Conservation (phyloP, 2,888 invertebrate genomes). For the Lasioglossum pauxillum region DNA sequence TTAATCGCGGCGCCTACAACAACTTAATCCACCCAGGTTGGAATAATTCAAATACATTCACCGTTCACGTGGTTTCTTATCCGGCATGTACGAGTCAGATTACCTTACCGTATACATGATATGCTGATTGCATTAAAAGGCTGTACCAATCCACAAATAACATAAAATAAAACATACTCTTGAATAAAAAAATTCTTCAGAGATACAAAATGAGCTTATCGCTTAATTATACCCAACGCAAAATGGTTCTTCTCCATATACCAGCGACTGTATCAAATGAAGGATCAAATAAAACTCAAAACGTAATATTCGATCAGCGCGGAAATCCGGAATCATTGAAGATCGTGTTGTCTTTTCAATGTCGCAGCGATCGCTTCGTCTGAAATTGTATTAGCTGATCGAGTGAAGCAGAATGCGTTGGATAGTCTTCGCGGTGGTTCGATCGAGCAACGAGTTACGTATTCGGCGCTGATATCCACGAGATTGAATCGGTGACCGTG, state of each 20-base stretch:
- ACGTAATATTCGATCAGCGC: too few relatives aligned
- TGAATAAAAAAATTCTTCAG: too few relatives aligned
- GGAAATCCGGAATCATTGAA: neutral
- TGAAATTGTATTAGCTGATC: neutral
- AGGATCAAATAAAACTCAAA: neutral
- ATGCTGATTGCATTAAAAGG: neutral
- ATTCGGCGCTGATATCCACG: neutral
- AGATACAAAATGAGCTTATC: neutral
- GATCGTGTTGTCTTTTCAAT: neutral
- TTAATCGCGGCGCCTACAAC: constrained; percentile 30
- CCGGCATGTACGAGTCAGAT: neutral
- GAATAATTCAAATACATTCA: constrained; percentile 32
- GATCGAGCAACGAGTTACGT: neutral
- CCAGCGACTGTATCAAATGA: neutral
- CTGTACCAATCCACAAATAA: neutral
- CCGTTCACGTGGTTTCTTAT: constrained; percentile 35
- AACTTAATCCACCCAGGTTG: constrained; percentile 4
- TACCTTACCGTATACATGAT: neutral
- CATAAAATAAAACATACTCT: neutral
- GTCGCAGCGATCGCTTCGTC: neutral
- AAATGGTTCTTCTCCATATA: neutral
- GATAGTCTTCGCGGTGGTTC: neutral
- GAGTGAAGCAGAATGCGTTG: neutral
- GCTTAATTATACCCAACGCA: neutral
- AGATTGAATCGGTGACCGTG: constrained; percentile 1